These are phyloP conservation scores for Dryadula phaetusa DNA, from an alignment of 2,888 invertebrate species.

Conservation along the genomic window DNA sequence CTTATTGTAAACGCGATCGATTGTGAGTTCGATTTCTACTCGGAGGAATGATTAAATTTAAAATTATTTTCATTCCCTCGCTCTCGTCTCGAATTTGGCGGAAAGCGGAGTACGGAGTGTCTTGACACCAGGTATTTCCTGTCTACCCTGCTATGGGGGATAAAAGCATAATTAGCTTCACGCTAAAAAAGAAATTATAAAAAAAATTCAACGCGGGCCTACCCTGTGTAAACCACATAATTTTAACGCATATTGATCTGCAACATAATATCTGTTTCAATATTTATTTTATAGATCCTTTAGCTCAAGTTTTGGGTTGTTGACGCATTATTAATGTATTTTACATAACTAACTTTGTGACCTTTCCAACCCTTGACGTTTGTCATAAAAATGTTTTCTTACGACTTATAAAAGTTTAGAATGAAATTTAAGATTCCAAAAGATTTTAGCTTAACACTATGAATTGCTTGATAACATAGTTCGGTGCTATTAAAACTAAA, in stretches of 20 bases:
- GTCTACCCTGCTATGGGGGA: too few relatives aligned
- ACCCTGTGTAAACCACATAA: background rate
- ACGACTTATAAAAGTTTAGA: background rate
- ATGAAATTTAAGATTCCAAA: background rate
- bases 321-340: background rate
- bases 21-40: too few relatives aligned
- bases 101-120: too few relatives aligned
- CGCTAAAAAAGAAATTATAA: too few relatives aligned
- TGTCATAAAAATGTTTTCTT: background rate
- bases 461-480: too few relatives aligned
- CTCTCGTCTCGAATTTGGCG: too few relatives aligned
- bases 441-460: background rate
- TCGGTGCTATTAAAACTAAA: too few relatives aligned
- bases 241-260: background rate
- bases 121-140: too few relatives aligned
- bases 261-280: background rate
- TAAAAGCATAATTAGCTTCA: too few relatives aligned
- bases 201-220: background rate
- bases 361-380: background rate
- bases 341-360: background rate
- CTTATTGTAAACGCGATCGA: too few relatives aligned
- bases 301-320: background rate
- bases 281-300: background rate
- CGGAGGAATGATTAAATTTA: too few relatives aligned
- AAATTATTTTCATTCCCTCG: too few relatives aligned